phyloP scores from a whole-genome alignment of 2,797 vertebrate genomes.

The Pangasius macronema region DNA sequence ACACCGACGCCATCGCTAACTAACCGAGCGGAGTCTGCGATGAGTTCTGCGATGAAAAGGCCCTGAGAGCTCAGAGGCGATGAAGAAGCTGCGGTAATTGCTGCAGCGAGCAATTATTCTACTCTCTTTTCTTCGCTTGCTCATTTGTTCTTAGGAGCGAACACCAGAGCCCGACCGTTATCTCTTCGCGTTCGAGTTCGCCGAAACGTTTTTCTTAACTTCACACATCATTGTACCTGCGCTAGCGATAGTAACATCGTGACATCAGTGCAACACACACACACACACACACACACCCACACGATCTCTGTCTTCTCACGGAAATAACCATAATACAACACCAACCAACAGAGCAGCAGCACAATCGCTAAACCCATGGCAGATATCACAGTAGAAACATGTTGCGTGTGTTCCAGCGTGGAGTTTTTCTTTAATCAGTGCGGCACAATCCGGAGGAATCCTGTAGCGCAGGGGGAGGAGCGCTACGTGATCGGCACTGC shows the following conservation, averaged over 20 bases:
- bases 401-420: not conserved
- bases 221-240: not conserved
- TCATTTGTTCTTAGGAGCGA: too few species aligned
- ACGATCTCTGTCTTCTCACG: not conserved
- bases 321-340: not conserved
- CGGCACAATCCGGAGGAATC: not conserved
- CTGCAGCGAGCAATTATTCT: too few species aligned
- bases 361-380: not conserved
- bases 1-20: not conserved
- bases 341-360: too few species aligned
- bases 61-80: too few species aligned
- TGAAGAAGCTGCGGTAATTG: too few species aligned
- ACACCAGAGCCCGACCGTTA: not conserved
- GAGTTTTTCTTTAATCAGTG: not conserved
- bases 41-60: too few species aligned
- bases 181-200: not conserved
- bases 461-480: not conserved
- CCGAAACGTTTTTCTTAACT: not conserved
- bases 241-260: not conserved
- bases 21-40: not conserved
- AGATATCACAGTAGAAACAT: not conserved
- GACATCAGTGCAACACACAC: not conserved
- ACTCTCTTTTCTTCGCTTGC: too few species aligned
- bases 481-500: not conserved
- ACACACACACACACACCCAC: not conserved